phyloP scores from a whole-genome alignment of 1,140 invertebrate species.

The Drosophila pectinifera region DNA sequence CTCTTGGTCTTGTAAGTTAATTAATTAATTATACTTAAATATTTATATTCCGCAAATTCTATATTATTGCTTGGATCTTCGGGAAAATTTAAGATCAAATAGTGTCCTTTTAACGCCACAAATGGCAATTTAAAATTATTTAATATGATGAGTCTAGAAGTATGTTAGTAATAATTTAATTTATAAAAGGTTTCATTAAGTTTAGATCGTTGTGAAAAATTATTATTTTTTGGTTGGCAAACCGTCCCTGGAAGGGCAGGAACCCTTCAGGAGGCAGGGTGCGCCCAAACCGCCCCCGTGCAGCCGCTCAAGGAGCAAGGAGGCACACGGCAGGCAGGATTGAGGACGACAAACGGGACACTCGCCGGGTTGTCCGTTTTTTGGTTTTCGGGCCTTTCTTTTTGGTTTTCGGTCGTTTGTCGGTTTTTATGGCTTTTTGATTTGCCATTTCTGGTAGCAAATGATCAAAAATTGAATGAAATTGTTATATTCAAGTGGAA shows the following conservation, averaged over 20 bases:
- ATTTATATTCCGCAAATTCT: too few relatives aligned
- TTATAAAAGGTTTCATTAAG: too few relatives aligned
- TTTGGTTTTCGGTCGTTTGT: constrained; percentile 58
- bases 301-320: constrained; percentile 63
- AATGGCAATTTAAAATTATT: too few relatives aligned
- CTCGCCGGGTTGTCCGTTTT: constrained; percentile 46
- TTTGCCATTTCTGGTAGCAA: constrained; percentile 83
- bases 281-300: constrained; percentile 53
- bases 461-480: constrained; percentile 84
- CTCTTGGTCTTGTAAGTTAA: too few relatives aligned
- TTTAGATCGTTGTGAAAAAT: too few relatives aligned
- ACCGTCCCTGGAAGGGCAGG: not conserved
- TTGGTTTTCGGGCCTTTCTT: constrained; percentile 18
- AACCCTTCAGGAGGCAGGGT: not conserved
- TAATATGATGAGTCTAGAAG: too few relatives aligned
- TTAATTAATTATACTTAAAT: too few relatives aligned
- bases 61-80: too few relatives aligned
- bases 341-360: constrained; percentile 51
- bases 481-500: constrained; percentile 84
- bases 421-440: constrained; percentile 82
- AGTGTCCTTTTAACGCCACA: too few relatives aligned
- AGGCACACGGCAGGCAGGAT: constrained; percentile 36
- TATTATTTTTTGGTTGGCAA: not conserved
- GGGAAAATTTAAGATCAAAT: too few relatives aligned
- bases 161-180: too few relatives aligned